Conservation (phyloP, 2,113 vertebrate species). For the Ancistrus triradiatus region DNA sequence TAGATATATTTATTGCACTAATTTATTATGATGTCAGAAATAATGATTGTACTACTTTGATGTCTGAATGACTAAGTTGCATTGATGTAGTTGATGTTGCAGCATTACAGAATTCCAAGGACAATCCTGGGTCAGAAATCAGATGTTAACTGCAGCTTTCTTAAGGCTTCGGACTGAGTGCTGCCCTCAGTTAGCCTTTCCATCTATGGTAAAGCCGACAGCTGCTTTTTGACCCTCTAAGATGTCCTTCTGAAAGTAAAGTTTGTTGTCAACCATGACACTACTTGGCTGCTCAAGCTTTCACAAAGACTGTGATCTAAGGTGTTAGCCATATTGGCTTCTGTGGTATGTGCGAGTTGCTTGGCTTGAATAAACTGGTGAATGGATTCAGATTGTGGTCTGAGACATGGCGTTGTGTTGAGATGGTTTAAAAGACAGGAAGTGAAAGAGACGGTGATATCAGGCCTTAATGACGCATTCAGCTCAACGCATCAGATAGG, state of each 20-base stretch:
- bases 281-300: constrained; percentile 5
- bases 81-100: no score
- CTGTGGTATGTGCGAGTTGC: constrained; percentile 2
- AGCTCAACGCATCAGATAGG: constrained; percentile 40
- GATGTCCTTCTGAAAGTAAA: constrained; percentile 3
- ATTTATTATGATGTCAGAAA: constrained; percentile 36
- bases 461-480: constrained; percentile 44
- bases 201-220: no score
- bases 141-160: no score
- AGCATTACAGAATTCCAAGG: no score
- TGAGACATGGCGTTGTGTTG: constrained; percentile 28
- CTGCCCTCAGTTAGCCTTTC: neutral
- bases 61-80: no score
- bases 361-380: constrained; percentile 14
- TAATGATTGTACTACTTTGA: constrained; percentile 11
- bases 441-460: constrained; percentile 43
- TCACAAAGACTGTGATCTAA: constrained; percentile 21
- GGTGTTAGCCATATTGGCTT: constrained; percentile 41
- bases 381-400: constrained; percentile 3
- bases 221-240: constrained; percentile 7
- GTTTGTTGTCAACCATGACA: constrained; percentile 4
- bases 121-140: no score
- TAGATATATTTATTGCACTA: constrained; percentile 1
- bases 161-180: no score
- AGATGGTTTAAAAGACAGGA: constrained; percentile 43